Percentiles rank a stretch among this genome's conserved stretches.
These are phyloP conservation scores for Palythoa grandis DNA, from an alignment of 92 coral and sea anemone genomes.

Conservation along the genomic window DNA sequence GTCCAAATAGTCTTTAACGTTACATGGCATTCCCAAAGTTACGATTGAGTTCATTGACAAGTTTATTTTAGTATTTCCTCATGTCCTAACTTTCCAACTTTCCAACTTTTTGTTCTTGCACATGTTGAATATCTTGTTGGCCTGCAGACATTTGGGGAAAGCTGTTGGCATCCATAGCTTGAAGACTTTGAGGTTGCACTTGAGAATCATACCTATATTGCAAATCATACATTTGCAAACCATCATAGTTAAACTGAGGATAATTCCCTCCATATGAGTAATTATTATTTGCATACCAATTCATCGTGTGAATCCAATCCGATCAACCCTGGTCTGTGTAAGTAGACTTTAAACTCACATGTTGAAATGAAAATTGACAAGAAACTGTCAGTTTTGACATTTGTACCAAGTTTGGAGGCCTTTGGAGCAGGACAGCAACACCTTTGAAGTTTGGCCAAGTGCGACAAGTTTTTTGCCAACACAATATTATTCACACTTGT, in stretches of 20 bases:
- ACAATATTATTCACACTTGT: no score
- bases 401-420: no score
- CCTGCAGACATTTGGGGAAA: no score
- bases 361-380: no score
- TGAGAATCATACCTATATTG: neutral
- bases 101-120: neutral
- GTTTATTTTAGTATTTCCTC: neutral
- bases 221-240: neutral
- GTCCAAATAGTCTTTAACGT: neutral
- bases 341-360: no score
- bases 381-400: no score
- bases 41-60: neutral
- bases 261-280: neutral
- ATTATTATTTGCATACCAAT: neutral
- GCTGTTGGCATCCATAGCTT: neutral
- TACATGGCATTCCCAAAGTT: neutral
- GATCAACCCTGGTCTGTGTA: no score
- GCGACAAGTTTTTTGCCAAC: no score
- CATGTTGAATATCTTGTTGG: neutral
- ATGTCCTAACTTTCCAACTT: neutral
- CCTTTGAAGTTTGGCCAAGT: no score
- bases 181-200: neutral
- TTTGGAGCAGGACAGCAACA: no score
- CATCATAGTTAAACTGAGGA: neutral
- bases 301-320: no score